Base-by-base conservation (phyloP, 2,113 vertebrate species). In the Caranx ignobilis region DNA sequence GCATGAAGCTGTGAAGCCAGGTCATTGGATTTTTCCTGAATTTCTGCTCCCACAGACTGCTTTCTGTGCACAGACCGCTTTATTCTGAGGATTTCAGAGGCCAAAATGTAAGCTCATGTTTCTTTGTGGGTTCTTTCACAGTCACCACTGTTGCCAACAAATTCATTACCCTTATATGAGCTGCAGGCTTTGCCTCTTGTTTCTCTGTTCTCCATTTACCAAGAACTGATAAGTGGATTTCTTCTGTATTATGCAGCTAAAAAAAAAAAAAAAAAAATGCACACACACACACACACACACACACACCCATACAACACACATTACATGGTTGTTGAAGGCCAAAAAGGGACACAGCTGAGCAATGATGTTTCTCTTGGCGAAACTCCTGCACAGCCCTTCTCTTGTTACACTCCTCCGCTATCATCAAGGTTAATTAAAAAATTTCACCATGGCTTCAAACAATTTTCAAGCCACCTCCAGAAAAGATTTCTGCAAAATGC, bases 401-500 rank as follows among this genome's bases (percentile, higher is more conserved):
- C 77, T 31, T 34, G 39, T 69, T 59, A 57, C 75, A 62, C 76
- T 77, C 77, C 69, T 77, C 71, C 41, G 13, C 82, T 55, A 68
- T 78, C 83, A 86, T 85, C 67, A 66, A 79, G 88, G 79, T 92
- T 90, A 90, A 92, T 93, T 90, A 89, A 82, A 89, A 80, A 83
- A 75, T 56, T 73, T 75, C 83, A 85, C 64, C 65, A 69, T 19
- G 39, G 57, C 73, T 81, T 79, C 74, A 74, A 77, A 68, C 26
- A 39, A 74, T 77, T 80, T 82, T 81, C 15, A 81, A 78, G 57
- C 56, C 79, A 72, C 74, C 71, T 82, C 84, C 60, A 50, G 81
- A 82, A 76, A 83, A 74, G 15, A 63, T 55, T 32, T 70, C 55
- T 21, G 11, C 73, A 39, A 75, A 79, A 61, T 19, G 19, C 39